Percentiles rank a stretch among this genome's conserved stretches.
Evolutionary conservation across 2,888 invertebrate genomes (phyloP).

Genomic region (Griposia aprilina): DNA sequence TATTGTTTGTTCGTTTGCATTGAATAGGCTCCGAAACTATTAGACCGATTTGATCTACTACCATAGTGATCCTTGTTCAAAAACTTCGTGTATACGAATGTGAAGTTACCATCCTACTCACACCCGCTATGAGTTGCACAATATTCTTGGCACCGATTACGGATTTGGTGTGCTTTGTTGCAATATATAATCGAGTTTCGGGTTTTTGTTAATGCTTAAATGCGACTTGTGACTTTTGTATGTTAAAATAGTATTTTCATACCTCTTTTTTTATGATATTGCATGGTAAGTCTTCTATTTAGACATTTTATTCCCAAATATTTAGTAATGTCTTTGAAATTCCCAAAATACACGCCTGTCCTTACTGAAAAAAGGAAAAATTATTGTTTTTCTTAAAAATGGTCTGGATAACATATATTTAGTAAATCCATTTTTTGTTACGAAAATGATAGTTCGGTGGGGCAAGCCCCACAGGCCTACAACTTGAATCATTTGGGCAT

Average conservation of each 20-base stretch:
- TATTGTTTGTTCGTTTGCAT: too few relatives aligned
- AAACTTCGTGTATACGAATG: background rate
- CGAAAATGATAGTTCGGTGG: background rate
- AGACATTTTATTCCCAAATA: conserved; percentile 14
- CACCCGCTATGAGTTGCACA: background rate
- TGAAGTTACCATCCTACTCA: background rate
- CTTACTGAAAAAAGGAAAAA: background rate
- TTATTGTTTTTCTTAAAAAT: conserved; percentile 3
- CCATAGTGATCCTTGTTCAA: background rate
- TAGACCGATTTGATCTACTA: too few relatives aligned
- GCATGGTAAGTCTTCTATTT: conserved; percentile 57
- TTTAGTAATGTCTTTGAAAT: background rate
- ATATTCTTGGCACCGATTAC: background rate
- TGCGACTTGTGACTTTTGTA: conserved; percentile 53
- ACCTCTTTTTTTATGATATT: conserved; percentile 21
- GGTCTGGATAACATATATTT: background rate
- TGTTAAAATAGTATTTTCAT: conserved; percentile 30
- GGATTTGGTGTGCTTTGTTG: background rate
- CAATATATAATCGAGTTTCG: background rate
- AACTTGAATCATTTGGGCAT: conserved; percentile 5
- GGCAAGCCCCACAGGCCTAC: background rate
- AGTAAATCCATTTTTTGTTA: background rate
- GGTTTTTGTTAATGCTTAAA: background rate
- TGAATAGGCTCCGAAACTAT: too few relatives aligned
- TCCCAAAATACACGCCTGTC: background rate